Conservation (phyloP, 2,113 vertebrate species). For the Neogobius melanostomus region DNA sequence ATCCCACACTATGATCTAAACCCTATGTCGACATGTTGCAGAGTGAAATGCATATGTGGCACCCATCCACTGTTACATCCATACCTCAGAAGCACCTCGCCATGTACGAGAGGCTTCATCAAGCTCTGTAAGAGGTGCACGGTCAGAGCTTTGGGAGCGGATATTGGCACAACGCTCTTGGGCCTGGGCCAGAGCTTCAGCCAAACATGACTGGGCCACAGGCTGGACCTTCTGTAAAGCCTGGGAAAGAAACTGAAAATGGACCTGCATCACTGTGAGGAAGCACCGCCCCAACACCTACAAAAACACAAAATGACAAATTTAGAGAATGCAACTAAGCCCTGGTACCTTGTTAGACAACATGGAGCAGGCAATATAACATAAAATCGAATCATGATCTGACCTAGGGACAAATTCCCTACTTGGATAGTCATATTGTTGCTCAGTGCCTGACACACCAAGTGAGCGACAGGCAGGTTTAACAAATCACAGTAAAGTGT, state of each 20-base stretch:
- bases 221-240: conserved; percentile 97
- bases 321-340: background rate
- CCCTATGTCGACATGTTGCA: too few species aligned
- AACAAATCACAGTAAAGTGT: too few species aligned
- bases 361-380: too few species aligned
- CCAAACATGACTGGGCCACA: conserved; percentile 93
- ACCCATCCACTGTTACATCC: conserved; percentile 9
- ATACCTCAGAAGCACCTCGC: conserved; percentile 94
- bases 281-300: conserved; percentile 97
- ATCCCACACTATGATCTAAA: background rate
- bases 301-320: conserved; percentile 20
- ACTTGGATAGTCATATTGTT: too few species aligned
- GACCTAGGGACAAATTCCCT: too few species aligned
- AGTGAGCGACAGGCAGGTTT: too few species aligned
- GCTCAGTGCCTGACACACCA: too few species aligned
- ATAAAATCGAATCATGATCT: too few species aligned
- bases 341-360: too few species aligned
- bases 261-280: conserved; percentile 97
- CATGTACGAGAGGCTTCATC: conserved; percentile 93
- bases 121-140: conserved; percentile 82
- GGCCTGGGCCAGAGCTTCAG: conserved; percentile 85
- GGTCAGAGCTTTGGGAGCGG: conserved; percentile 71
- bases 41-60: background rate
- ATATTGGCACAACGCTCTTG: conserved; percentile 84
- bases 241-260: conserved; percentile 98